Evolutionary conservation across 2,888 invertebrate genomes (phyloP).

Genomic region (Troides aeacus): DNA sequence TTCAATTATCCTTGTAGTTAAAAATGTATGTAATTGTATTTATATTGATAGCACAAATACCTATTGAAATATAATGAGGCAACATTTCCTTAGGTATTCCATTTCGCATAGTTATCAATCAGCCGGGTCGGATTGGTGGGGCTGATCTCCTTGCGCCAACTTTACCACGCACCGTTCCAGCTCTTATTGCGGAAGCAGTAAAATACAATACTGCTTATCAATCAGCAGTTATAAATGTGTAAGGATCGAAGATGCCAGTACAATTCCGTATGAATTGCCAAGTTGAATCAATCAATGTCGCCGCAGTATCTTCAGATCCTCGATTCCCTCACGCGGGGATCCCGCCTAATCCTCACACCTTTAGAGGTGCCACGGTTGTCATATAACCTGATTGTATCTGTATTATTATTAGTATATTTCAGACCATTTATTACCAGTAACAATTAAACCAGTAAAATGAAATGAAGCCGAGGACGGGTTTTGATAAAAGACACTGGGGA

Average conservation of each 20-base stretch:
- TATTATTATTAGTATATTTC: background rate
- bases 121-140: slow-evolving; percentile 24
- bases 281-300: slow-evolving; percentile 64
- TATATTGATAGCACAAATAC: slow-evolving; percentile 9
- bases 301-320: slow-evolving; percentile 37
- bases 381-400: background rate
- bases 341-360: slow-evolving; percentile 38
- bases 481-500: too few relatives aligned
- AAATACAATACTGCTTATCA: slow-evolving; percentile 11
- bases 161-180: background rate
- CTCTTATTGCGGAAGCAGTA: slow-evolving; percentile 7
- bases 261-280: slow-evolving; percentile 36
- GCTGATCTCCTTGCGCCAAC: slow-evolving; percentile 10
- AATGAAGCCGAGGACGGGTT: too few relatives aligned
- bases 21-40: background rate
- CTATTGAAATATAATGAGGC: slow-evolving; percentile 21
- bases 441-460: too few relatives aligned
- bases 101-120: slow-evolving; percentile 28
- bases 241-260: slow-evolving; percentile 37
- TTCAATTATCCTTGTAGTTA: too few relatives aligned
- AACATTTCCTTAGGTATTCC: slow-evolving; percentile 14
- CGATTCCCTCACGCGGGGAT: slow-evolving; percentile 45
- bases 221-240: slow-evolving; percentile 24
- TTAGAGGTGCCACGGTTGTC: slow-evolving; percentile 34
- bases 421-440: too few relatives aligned